These are phyloP conservation scores for Amiota mariae DNA, from an alignment of 2,888 invertebrate species.

Conservation along the genomic window DNA sequence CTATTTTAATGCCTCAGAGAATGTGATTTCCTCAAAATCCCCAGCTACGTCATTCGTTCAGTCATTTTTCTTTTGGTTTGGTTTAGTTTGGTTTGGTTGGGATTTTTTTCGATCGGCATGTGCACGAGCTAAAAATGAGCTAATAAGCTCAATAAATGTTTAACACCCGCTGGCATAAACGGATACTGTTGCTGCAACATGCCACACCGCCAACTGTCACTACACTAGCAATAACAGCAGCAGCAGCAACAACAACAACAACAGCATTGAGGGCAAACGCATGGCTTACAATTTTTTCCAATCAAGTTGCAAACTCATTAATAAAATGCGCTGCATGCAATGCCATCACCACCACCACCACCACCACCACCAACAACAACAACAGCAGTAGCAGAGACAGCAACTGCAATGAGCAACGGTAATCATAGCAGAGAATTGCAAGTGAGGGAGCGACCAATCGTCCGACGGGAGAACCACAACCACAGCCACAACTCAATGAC, in stretches of 20 bases:
- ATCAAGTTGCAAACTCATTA: constrained; percentile 71
- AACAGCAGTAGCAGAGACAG: constrained; percentile 45
- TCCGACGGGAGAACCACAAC: constrained; percentile 37
- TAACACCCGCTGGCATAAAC: constrained; percentile 67
- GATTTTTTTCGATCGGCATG: constrained; percentile 10
- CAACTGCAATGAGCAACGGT: constrained; percentile 46
- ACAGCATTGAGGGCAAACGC: constrained; percentile 40
- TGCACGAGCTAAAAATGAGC: constrained; percentile 49
- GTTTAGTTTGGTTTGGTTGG: neutral
- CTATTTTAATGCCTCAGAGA: neutral
- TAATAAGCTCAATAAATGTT: constrained; percentile 71
- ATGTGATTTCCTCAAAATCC: neutral
- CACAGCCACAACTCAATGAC: constrained; percentile 31
- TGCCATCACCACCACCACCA: constrained; percentile 25
- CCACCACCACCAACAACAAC: constrained; percentile 17
- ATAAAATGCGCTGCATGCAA: constrained; percentile 71
- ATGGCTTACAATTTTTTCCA: constrained; percentile 58
- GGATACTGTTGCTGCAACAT: constrained; percentile 31
- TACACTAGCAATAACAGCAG: constrained; percentile 32
- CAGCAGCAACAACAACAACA: constrained; percentile 41
- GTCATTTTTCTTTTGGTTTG: too few species aligned
- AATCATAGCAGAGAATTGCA: neutral
- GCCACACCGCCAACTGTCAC: constrained; percentile 38
- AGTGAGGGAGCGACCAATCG: constrained; percentile 43
- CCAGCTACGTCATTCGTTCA: too few species aligned